Evolutionary conservation across 2,797 vertebrate genomes (phyloP), one percentile per base, ranked within the genome.

Genomic region (Gorsachius magnificus): DNA sequence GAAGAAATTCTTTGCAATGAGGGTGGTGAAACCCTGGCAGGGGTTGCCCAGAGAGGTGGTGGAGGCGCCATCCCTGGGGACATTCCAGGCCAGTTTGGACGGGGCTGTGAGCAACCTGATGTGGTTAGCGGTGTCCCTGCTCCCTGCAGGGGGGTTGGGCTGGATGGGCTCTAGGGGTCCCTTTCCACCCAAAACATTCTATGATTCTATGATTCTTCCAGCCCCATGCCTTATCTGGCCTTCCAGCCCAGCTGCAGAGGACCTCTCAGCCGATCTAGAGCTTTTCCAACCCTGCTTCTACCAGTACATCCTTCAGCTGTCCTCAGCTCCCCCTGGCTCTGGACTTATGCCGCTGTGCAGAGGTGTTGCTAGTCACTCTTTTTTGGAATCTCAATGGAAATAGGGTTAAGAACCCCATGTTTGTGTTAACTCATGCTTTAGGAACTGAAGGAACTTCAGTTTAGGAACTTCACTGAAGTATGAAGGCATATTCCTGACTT

Each of bases 151-250:
- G 41, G 41, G 41, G 14, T 41, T 41, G 41, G 41, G 5, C 41
- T 41, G 12, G 38, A 5, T 41, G 38, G 12, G 11, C 38, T 41
- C 38, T 41, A 41, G 14, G 41, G 41, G 41, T 41, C 41, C 41
- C 41, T 41, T 38, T 9, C 41, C 10, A 41, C 13, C 13, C 38
- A 15, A 41, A 41, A 41, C 41, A 41, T 41, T 41, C 38, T 41
- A 13, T 41, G 38, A 41, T 41, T 41, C 41, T 41, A 41, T 41
- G 41, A 5, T 78, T 79, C n/a, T 82, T 84, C 33, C 71, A 87
- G 5, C 16, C 21, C 45, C 0, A 0, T 46, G 36, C 25, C 13
- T 83, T 45, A 20, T 48, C 57, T 24, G 29, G 21, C 22, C 26
- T 80, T 31, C 35, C 48, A 28, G 25, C 35, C 0, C 3, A 72